Conservation (phyloP, 2,797 vertebrate genomes). For the Sebastes melanostomus region DNA sequence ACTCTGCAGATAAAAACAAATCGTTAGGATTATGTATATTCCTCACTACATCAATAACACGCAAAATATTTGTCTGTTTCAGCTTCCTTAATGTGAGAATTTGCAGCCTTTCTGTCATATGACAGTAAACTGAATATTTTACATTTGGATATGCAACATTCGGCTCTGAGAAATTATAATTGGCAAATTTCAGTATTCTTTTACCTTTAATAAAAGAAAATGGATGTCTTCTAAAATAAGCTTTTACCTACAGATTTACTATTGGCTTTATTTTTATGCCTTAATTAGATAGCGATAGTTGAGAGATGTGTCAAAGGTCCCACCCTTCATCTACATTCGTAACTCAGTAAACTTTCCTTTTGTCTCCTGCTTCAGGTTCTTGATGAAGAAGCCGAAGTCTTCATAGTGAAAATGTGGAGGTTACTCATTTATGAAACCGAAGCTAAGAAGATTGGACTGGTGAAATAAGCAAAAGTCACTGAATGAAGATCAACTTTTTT, state of each 20-base stretch:
- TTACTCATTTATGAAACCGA: conserved; percentile 99
- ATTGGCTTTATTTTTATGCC: neutral
- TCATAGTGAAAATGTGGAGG: conserved; percentile 99
- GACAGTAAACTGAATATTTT: too few species aligned
- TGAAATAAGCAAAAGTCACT: conserved; percentile 84
- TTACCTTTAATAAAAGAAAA: neutral
- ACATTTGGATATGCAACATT: neutral
- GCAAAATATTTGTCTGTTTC: neutral
- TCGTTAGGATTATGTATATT: too few species aligned
- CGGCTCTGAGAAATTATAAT: neutral
- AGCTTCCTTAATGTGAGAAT: neutral
- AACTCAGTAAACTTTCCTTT: neutral
- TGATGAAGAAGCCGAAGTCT: conserved; percentile 99
- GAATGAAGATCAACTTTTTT: conserved; percentile 42
- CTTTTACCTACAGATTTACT: neutral
- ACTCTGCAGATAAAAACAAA: too few species aligned
- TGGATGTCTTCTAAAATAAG: neutral
- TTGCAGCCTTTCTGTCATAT: neutral
- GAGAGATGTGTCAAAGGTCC: neutral
- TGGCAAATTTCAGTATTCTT: neutral
- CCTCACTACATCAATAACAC: too few species aligned
- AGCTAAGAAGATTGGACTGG: conserved; percentile 99
- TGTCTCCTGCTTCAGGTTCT: conserved; percentile 85
- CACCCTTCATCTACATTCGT: neutral
- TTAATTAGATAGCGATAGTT: too few species aligned